These are phyloP conservation scores for Apamea monoglypha DNA, from an alignment of 2,888 invertebrate species.

Conservation along the genomic window DNA sequence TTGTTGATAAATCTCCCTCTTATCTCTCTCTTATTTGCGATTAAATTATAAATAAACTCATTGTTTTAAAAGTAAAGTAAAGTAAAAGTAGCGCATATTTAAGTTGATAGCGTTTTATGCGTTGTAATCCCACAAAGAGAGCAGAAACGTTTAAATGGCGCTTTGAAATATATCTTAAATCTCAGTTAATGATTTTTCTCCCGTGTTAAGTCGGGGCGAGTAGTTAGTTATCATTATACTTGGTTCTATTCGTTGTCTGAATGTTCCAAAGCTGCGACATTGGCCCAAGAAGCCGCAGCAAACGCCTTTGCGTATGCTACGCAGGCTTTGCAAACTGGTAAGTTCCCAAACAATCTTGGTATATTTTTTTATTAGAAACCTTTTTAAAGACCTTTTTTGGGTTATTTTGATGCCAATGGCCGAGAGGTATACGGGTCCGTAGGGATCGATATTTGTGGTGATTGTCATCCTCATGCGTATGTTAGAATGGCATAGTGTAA, in stretches of 20 bases:
- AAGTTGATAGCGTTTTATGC: slow-evolving; percentile 6
- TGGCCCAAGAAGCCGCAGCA: slow-evolving; percentile 44
- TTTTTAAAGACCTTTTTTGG: background rate
- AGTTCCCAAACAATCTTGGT: slow-evolving; percentile 38
- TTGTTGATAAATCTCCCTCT: background rate
- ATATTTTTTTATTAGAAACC: slow-evolving; percentile 17
- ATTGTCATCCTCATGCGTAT: slow-evolving; percentile 6
- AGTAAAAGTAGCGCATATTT: background rate
- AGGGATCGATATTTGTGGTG: slow-evolving; percentile 24
- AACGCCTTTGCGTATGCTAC: slow-evolving; percentile 55
- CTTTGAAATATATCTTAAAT: background rate
- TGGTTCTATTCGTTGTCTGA: slow-evolving; percentile 48
- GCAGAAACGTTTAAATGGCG: slow-evolving; percentile 8
- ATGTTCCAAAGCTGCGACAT: slow-evolving; percentile 47
- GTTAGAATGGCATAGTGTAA: slow-evolving; percentile 20
- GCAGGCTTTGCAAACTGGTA: slow-evolving; percentile 58
- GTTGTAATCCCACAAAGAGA: background rate
- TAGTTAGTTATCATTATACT: slow-evolving; percentile 41
- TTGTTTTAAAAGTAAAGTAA: slow-evolving; percentile 8
- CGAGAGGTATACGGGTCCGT: background rate
- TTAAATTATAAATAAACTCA: background rate
- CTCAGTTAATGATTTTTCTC: background rate
- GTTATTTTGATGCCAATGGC: slow-evolving; percentile 6
- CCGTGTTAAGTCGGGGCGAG: slow-evolving; percentile 8
- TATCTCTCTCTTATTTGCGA: background rate